Conservation (phyloP, 2,888 invertebrate genomes). For the Coremacera marginata region DNA sequence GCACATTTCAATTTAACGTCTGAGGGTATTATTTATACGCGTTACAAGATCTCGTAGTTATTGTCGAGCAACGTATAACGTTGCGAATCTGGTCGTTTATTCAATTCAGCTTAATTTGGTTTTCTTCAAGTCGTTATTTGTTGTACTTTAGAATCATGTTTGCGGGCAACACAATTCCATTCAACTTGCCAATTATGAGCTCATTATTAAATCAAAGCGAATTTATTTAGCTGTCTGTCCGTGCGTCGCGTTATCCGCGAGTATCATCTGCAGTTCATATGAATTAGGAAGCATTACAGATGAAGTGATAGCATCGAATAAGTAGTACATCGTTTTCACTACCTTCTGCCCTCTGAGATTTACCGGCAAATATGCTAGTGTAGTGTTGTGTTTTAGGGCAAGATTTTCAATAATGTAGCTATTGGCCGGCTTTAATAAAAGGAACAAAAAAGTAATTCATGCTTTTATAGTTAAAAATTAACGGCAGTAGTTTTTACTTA, state of each 20-base stretch:
- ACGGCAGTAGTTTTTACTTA: no score
- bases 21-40: constrained; percentile 37
- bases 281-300: background rate
- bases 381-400: no score
- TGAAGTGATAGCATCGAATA: background rate
- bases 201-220: constrained; percentile 70
- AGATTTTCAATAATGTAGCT: no score
- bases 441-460: no score
- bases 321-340: no score
- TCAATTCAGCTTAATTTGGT: constrained; percentile 61
- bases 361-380: no score
- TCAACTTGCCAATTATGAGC: constrained; percentile 70
- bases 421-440: no score
- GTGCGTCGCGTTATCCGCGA: background rate
- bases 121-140: constrained; percentile 39
- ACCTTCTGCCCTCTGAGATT: no score
- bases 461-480: no score
- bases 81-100: constrained; percentile 43
- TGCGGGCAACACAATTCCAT: constrained; percentile 70
- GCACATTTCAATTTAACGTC: constrained; percentile 65
- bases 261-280: constrained; percentile 16
- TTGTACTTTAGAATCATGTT: constrained; percentile 61
- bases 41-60: background rate
- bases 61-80: background rate
- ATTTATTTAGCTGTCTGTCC: constrained; percentile 62